Conservation (phyloP, 2,888 invertebrate genomes). For the Anthoptus insignis region DNA sequence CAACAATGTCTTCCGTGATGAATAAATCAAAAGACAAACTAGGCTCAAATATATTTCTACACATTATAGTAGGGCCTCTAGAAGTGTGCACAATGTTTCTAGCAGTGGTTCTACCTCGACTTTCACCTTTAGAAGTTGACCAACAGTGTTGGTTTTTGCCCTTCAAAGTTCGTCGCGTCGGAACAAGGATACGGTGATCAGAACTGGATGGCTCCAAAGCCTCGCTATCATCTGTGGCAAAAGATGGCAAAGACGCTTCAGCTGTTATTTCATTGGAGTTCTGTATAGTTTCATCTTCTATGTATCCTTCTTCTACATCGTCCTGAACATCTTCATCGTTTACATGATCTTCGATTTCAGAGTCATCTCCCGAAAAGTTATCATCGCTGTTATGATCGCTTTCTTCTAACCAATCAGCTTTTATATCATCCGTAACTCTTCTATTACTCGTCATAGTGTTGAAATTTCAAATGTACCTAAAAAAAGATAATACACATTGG, state of each 20-base stretch:
- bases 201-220: slow-evolving; percentile 3
- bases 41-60: slow-evolving; percentile 26
- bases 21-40: slow-evolving; percentile 32
- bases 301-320: slow-evolving; percentile 2
- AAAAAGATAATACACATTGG: not conserved
- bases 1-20: not conserved
- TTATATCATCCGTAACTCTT: not conserved
- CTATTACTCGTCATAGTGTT: not conserved
- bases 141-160: slow-evolving; percentile 21
- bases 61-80: slow-evolving; percentile 37
- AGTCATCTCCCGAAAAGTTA: slow-evolving; percentile 5
- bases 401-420: not conserved
- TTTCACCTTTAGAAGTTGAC: slow-evolving; percentile 13
- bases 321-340: not conserved
- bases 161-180: slow-evolving; percentile 7
- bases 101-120: slow-evolving; percentile 24
- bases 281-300: not conserved
- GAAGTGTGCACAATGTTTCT: slow-evolving; percentile 35
- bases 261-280: not conserved
- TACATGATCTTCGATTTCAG: not conserved
- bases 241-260: not conserved
- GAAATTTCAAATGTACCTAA: slow-evolving; percentile 1
- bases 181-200: slow-evolving; percentile 8
- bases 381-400: not conserved
- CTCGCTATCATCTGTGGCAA: slow-evolving; percentile 5